Evolutionary conservation across 2,797 vertebrate species (phyloP), one percentile per base, ranked within the genome.

Genomic region (Acrossocheilus fasciatus): DNA sequence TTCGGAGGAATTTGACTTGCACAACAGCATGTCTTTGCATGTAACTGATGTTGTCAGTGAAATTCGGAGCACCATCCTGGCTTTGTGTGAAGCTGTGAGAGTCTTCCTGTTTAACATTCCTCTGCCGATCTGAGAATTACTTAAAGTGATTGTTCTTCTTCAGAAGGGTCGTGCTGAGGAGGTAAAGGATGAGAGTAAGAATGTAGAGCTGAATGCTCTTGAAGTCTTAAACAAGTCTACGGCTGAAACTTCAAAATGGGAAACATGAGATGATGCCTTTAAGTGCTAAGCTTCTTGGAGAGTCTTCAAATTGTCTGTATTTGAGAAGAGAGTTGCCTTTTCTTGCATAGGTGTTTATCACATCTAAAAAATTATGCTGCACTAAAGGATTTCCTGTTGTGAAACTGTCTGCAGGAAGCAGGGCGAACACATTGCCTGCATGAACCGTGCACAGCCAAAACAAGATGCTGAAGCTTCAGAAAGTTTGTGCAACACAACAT

Each of bases 1-100:
- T 68, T 14, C 4, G 3, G 62, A 69, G 64, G 80, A 81, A n/a
- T 69, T 52, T 52, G 76, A 6, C 66, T 62, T 43, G 18, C 11
- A 36, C 30, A 20, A 66, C 23, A 62, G 15, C 39, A 72, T 57
- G 59, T 80, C 70, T 82, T 57, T 59, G 85, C 88, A 83, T 73
- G 89, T 88, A 83, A 78, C 15, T 66, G 69, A 87, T 73, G 91
- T 91, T 93, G 92, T 92, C 90, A 92, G 88, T 93, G 93, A 89
- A 92, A 90, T 77, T 79, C 92, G 88, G 90, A 93, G 88, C 88
- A 91, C 90, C 91, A 95, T 95, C 94, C 94, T 95, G 93, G 91
- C 93, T 95, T 95, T 95, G 94, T 94, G 91, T 89, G 90, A 36
- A 87, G 88, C 86, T 89, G 86, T 90, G 81, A 75, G 57, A 83